These are phyloP conservation scores for Drosophila quadrilineata DNA, from an alignment of 1,140 invertebrate genomes.

Conservation along the genomic window DNA sequence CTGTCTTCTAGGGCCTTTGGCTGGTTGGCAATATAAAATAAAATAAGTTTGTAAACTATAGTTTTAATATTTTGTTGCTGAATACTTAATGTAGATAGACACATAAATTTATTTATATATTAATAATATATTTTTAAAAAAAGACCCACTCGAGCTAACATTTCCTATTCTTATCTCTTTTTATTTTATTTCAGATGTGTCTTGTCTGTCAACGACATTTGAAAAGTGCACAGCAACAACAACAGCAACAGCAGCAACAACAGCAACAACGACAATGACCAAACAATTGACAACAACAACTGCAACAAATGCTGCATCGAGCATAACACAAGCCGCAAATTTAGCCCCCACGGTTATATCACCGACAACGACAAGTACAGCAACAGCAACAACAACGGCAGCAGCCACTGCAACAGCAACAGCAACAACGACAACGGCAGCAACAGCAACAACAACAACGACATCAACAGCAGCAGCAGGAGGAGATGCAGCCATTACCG, in stretches of 20 bases:
- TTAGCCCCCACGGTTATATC: constrained; percentile 67
- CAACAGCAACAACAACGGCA: constrained; percentile 27
- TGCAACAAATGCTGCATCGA: constrained; percentile 63
- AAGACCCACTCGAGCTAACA: neutral
- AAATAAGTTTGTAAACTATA: no score
- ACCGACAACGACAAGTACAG: constrained; percentile 40
- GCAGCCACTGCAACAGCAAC: neutral
- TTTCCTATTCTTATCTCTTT: constrained; percentile 11
- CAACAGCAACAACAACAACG: constrained; percentile 6
- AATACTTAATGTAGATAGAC: no score
- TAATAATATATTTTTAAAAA: neutral
- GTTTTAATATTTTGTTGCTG: no score
- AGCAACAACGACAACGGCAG: neutral
- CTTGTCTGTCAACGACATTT: constrained; percentile 52
- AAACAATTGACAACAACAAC: constrained; percentile 69
- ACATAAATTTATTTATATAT: no score
- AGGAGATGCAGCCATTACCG: constrained; percentile 20
- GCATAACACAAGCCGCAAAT: constrained; percentile 59
- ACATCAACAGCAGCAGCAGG: constrained; percentile 25
- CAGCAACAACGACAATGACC: constrained; percentile 59
- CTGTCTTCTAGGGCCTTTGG: no score
- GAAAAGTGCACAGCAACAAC: constrained; percentile 38
- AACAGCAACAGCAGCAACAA: constrained; percentile 27
- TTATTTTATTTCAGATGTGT: constrained; percentile 49
- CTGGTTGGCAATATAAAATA: no score